Conservation (phyloP, 2,888 invertebrate genomes). For the Philereme vetulata region DNA sequence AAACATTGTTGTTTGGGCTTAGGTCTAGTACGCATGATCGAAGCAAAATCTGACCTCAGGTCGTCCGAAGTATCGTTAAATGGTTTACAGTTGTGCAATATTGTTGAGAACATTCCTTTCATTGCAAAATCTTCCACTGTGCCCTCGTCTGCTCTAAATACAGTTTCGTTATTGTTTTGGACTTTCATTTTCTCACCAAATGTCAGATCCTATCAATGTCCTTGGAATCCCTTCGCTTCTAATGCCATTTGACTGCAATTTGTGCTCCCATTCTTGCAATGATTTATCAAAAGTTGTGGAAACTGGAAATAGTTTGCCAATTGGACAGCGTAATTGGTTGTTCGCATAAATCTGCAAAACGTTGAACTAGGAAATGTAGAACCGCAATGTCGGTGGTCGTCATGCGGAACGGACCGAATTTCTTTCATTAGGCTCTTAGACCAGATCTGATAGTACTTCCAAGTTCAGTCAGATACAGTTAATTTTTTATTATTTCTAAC, state of each 20-base stretch:
- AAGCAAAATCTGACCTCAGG: constrained; percentile 29
- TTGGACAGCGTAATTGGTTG: constrained; percentile 19
- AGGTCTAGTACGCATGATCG: constrained; percentile 25
- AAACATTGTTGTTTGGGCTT: constrained; percentile 25
- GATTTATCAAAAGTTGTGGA: constrained; percentile 26
- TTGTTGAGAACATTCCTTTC: constrained; percentile 19
- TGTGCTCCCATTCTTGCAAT: constrained; percentile 22
- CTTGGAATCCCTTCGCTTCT: constrained; percentile 34
- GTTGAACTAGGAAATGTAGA: constrained; percentile 41
- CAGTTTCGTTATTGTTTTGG: constrained; percentile 31
- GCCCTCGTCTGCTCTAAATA: constrained; percentile 28
- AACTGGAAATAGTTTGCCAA: constrained; percentile 27
- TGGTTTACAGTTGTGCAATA: constrained; percentile 25
- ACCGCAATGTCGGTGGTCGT: constrained; percentile 41
- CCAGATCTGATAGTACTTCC: background rate
- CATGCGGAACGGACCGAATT: constrained; percentile 42
- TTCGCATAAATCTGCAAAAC: constrained; percentile 32
- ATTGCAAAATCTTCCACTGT: constrained; percentile 29
- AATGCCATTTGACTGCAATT: constrained; percentile 26
- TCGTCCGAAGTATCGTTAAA: constrained; percentile 27
- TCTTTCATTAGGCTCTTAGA: background rate
- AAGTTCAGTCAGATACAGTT: background rate
- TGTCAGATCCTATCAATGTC: constrained; percentile 32
- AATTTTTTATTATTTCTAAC: background rate
- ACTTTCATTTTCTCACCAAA: constrained; percentile 39